A percentile compares a stretch with the other conserved stretches of the same genome.
These are phyloP conservation scores for Jordanella pulchra DNA, from an alignment of 2,797 vertebrate species.

Conservation along the genomic window DNA sequence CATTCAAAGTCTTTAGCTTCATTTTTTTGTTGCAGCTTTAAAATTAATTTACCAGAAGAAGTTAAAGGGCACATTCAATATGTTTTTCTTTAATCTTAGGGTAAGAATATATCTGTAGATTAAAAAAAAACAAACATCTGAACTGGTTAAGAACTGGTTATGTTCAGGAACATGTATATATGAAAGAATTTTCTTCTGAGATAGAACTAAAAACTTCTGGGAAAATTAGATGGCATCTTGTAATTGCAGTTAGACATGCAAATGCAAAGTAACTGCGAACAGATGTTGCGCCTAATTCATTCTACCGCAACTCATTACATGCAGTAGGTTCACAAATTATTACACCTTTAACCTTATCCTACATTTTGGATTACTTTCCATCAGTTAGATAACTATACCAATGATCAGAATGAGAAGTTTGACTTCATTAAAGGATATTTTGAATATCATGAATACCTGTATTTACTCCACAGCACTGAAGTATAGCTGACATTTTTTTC, in stretches of 20 bases:
- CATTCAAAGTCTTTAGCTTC: background rate
- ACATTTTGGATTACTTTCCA: slow-evolving; percentile 71
- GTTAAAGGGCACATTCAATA: background rate
- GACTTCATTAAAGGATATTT: slow-evolving; percentile 78
- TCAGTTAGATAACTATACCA: slow-evolving; percentile 75
- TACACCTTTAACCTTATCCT: slow-evolving; percentile 48
- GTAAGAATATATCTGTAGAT: slow-evolving; percentile 18
- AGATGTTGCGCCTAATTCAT: slow-evolving; percentile 44
- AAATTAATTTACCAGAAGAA: background rate
- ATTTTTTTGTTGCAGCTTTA: background rate
- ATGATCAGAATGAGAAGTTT: slow-evolving; percentile 75
- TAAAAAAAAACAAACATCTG: slow-evolving; percentile 9
- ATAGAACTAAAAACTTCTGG: slow-evolving; percentile 24
- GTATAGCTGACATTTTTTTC: slow-evolving; percentile 74
- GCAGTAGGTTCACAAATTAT: slow-evolving; percentile 40
- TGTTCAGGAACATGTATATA: slow-evolving; percentile 10
- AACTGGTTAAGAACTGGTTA: slow-evolving; percentile 21
- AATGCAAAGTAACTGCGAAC: slow-evolving; percentile 20
- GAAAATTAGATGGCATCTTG: slow-evolving; percentile 14
- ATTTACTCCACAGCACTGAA: slow-evolving; percentile 56
- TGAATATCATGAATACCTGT: slow-evolving; percentile 73
- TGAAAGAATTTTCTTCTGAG: slow-evolving; percentile 15
- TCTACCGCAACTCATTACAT: slow-evolving; percentile 20
- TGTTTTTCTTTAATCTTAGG: background rate
- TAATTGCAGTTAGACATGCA: slow-evolving; percentile 13